phyloP scores from a whole-genome alignment of 2,888 invertebrate genomes.

The Gordius sp. region DNA sequence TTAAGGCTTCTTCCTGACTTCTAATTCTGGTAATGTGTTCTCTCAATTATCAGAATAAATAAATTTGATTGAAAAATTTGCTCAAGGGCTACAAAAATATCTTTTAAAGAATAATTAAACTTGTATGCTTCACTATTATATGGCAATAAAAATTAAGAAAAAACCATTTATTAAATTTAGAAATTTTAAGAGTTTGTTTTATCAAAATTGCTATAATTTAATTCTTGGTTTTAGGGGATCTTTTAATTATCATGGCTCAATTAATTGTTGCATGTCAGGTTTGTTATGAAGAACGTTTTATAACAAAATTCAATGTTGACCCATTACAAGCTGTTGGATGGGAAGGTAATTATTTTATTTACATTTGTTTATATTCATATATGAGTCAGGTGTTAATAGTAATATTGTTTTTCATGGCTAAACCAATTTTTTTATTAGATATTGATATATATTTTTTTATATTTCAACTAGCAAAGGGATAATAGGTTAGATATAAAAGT shows the following conservation, averaged over 20 bases:
- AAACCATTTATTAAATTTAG: not conserved
- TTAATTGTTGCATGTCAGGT: slow-evolving; percentile 63
- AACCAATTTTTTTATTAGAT: too few species aligned
- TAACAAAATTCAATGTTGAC: slow-evolving; percentile 54
- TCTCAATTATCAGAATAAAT: too few species aligned
- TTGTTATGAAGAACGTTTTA: slow-evolving; percentile 74
- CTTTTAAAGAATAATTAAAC: slow-evolving; percentile 19
- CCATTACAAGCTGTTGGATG: slow-evolving; percentile 70
- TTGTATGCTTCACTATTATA: not conserved
- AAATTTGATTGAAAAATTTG: too few species aligned
- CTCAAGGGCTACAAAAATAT: too few species aligned
- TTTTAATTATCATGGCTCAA: slow-evolving; percentile 38
- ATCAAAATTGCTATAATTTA: slow-evolving; percentile 20
- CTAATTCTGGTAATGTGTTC: too few species aligned
- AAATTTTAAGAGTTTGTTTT: not conserved
- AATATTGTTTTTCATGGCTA: too few species aligned
- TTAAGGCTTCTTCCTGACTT: too few species aligned
- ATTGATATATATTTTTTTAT: too few species aligned
- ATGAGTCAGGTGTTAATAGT: too few species aligned
- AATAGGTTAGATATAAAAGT: too few species aligned
- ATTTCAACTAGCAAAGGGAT: too few species aligned
- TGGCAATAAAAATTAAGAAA: not conserved
- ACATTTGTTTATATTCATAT: too few species aligned
- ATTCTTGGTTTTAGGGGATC: slow-evolving; percentile 28
- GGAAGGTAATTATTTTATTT: slow-evolving; percentile 40